Base-by-base conservation (phyloP, 2,888 invertebrate genomes). In the Tanytarsus gracilentus region DNA sequence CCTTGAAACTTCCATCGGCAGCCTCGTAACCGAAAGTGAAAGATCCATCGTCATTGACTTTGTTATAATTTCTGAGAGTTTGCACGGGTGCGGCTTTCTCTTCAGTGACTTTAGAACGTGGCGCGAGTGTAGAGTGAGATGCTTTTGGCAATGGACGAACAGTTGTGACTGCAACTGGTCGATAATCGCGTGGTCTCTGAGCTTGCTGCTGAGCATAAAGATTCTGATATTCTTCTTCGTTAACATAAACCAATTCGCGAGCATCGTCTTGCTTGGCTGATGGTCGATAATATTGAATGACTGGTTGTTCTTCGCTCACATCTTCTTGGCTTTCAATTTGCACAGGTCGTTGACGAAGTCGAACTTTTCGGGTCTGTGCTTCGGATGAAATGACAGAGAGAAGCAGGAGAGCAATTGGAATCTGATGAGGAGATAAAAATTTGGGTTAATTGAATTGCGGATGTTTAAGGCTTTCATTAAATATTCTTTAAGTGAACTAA, bases 1-100 rank as follows among this genome's bases (percentile, higher is more conserved):
- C 89, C 69, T 89, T 89, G 77, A 89, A 90, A 63, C 86, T 86
- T 1, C 89, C 89, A 68, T 89, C 89, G 9, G 87, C 88, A 1
- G 87, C 85, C 73, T 88, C 87, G 73, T 88, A 89, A 33, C 66
- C 66, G 67, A 79, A 79, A 8, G 79, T 79, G 70, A 79, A 80
- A 29, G 77, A 78, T 2, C 80, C 80, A 63, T 80, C 79, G 67
- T 79, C 78, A 69, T 80, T 79, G 21, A 82, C 79, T 75, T 88
- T 87, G 69, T 87, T 88, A 72, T 88, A 89, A 69, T 89, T 88
- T 62, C 87, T 77, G 66, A 88, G 85, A 14, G 89, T 89, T 74
- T 88, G 87, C 1, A 89, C 87, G 1, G 87, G 87, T 2, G 87
- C 85, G 52, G 82, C 78, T 70, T 82, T 85, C 3, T 78, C 74